These are phyloP conservation scores for Idaea biselata DNA, from an alignment of 2,888 invertebrate species.

Conservation along the genomic window DNA sequence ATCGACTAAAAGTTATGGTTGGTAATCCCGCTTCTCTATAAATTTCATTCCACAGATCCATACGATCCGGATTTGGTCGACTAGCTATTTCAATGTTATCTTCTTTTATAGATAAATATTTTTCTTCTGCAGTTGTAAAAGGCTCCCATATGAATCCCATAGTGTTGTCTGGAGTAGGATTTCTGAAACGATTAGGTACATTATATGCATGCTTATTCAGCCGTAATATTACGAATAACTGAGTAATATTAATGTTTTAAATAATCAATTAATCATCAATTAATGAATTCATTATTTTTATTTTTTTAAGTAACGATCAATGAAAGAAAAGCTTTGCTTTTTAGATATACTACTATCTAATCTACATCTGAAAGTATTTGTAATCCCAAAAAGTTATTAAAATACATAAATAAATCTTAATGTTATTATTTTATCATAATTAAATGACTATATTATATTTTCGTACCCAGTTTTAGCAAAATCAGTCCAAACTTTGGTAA, in stretches of 20 bases:
- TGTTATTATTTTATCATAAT: not conserved
- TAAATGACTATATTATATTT: not conserved
- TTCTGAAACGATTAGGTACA: constrained; percentile 6
- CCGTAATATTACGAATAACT: no score
- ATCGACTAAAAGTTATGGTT: not conserved
- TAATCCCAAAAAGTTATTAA: no score
- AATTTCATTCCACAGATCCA: constrained; percentile 12
- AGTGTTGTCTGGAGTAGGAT: constrained; percentile 13
- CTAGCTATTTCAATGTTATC: not conserved
- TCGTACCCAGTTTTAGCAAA: constrained; percentile 62
- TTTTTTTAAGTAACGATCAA: no score
- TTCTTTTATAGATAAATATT: constrained; percentile 7
- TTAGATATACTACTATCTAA: no score
- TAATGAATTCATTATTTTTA: no score
- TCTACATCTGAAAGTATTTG: no score
- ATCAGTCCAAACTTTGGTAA: constrained; percentile 69
- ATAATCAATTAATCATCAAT: no score
- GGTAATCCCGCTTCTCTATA: constrained; percentile 10
- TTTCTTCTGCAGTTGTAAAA: not conserved
- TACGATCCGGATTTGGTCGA: constrained; percentile 6
- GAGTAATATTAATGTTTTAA: no score
- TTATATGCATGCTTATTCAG: no score
- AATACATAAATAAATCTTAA: no score
- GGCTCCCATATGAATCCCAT: constrained; percentile 7
- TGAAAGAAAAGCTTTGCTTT: no score